Base-by-base conservation (phyloP, 2,113 vertebrate genomes). In the Laticauda colubrina region DNA sequence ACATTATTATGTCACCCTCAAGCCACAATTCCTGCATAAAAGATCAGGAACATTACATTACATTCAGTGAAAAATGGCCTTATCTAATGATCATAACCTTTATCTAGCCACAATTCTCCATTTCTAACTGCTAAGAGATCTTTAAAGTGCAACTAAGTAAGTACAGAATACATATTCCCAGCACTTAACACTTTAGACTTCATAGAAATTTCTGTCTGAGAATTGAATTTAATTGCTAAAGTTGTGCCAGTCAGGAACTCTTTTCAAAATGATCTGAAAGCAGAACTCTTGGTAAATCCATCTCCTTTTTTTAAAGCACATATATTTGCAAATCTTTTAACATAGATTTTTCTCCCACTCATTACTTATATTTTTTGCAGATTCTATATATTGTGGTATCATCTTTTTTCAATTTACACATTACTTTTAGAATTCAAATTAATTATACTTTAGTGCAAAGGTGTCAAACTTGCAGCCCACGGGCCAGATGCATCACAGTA, bases 351-450 rank as follows among this genome's bases (percentile, higher is more conserved):
- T 24, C 1, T 1, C 0, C 0, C 0, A 51, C 43, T 7, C 3
- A 18, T 93, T 94, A 94, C 94, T 95, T 88, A 94, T 92, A n/a
- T 9, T 10, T 91, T 94, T 64, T 94, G 95, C 94, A 91, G 0
- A n/a, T 92, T 20, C 56, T 94, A 8, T 95, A 93, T 85, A 4
- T 94, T 93, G 86, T 94, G 90, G 94, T 94, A 93, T 85, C 6
- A 90, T 54, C n/a, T 96, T 64, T 95, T 96, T 95, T 87, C 91
- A 96, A 69, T 89, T 95, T 92, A 95, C 1, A 81, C n/a, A 21
- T 86, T 92, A 91, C 92, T 96, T 92, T 86, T 95, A 91, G 91
- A 94, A 87, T 96, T 96, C 94, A 95, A 81, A 39, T 81, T 34
- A 75, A 18, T 75, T 39, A 39, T 39, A 81, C 69, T 81, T 81